Evolutionary conservation across 2,888 invertebrate species (phyloP).

Genomic region (Eristalinus aeneus): DNA sequence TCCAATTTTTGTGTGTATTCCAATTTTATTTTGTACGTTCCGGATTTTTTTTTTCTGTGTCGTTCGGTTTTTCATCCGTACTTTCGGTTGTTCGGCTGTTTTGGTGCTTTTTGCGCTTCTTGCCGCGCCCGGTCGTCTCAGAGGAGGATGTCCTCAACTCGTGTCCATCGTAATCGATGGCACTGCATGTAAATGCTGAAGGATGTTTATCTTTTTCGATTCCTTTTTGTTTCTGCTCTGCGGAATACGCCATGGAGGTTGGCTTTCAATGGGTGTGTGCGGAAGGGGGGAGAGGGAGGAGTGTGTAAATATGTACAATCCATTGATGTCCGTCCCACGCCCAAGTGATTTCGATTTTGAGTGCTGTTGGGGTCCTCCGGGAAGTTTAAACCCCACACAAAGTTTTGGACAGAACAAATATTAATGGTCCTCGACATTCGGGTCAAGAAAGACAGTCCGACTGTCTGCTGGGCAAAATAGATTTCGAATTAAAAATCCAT

Average conservation of each 20-base stretch:
- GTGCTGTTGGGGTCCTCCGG: constrained; percentile 3
- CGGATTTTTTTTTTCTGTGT: constrained; percentile 24
- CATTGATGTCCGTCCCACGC: constrained; percentile 21
- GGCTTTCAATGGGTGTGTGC: neutral
- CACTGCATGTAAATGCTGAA: constrained; percentile 62
- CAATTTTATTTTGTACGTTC: neutral
- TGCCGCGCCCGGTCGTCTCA: constrained; percentile 1
- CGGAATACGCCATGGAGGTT: neutral
- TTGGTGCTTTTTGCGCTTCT: constrained; percentile 23
- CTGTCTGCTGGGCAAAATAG: constrained; percentile 40
- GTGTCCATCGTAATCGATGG: constrained; percentile 56
- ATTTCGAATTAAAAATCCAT: constrained; percentile 51
- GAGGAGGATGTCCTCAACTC: constrained; percentile 32
- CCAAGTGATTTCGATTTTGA: constrained; percentile 39
- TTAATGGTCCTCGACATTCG: constrained; percentile 43
- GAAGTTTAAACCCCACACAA: constrained; percentile 1
- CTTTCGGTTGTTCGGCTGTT: neutral
- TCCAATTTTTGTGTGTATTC: constrained; percentile 41
- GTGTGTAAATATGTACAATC: constrained; percentile 32
- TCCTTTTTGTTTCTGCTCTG: constrained; percentile 7
- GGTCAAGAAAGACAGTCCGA: constrained; percentile 27
- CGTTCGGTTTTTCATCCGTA: constrained; percentile 20
- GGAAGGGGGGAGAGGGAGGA: neutral
- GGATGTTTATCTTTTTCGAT: constrained; percentile 34
- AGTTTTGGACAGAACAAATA: constrained; percentile 40